Evolutionary conservation across 2,113 vertebrate genomes (phyloP).

Genomic region (Formicarius rufipectus): DNA sequence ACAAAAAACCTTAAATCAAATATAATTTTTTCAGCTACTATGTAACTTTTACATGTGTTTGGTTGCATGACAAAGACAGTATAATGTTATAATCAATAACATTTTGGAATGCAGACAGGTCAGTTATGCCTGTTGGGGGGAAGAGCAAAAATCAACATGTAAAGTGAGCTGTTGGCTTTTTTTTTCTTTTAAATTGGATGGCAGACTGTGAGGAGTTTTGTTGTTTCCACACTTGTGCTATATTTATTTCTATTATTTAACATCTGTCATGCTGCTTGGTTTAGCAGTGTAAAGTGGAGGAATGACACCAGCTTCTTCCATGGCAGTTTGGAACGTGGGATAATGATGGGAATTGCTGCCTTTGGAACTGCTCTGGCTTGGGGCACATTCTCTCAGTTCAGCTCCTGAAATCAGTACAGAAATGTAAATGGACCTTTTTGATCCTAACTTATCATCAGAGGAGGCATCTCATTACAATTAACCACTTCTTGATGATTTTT

Average conservation of each 20-base stretch:
- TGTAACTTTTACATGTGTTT: not conserved
- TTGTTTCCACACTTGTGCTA: not conserved
- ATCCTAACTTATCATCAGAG: not conserved
- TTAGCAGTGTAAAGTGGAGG: not conserved
- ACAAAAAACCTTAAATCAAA: too few species aligned
- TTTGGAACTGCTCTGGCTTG: not conserved
- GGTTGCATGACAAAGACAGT: not conserved
- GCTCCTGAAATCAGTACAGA: not conserved
- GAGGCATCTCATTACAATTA: not conserved
- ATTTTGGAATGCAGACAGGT: not conserved
- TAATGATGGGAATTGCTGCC: not conserved
- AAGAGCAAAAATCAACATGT: not conserved
- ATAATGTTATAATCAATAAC: not conserved
- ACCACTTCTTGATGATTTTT: not conserved
- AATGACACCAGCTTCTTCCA: not conserved
- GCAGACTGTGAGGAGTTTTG: not conserved
- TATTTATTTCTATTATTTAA: not conserved
- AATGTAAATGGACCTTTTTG: not conserved
- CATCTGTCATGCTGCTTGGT: not conserved
- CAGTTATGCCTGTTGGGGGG: not conserved
- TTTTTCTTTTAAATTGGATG: not conserved
- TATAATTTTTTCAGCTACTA: not conserved
- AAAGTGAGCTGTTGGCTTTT: not conserved
- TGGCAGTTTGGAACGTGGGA: not conserved
- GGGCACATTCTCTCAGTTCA: not conserved